These are phyloP conservation scores for Danionella dracula DNA, from an alignment of 2,797 vertebrate species.

Conservation along the genomic window DNA sequence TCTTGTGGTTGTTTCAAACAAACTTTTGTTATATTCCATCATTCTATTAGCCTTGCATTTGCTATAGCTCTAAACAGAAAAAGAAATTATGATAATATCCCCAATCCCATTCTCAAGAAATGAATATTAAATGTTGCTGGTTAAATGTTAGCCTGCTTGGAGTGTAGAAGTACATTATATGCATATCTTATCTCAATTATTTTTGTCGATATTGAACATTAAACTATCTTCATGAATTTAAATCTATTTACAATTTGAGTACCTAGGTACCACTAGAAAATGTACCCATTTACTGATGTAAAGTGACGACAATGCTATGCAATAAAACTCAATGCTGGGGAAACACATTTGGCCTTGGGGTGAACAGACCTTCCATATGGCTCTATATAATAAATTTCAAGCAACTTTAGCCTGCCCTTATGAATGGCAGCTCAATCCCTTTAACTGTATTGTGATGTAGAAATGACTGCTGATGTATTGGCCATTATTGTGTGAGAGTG, in stretches of 20 bases:
- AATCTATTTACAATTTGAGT: background rate
- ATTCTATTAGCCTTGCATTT: too few species aligned
- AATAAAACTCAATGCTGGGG: background rate
- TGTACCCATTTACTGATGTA: background rate
- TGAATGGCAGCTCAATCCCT: background rate
- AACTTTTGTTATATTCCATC: too few species aligned
- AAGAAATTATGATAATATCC: too few species aligned
- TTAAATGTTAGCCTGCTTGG: too few species aligned
- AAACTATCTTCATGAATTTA: background rate
- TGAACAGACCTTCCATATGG: background rate
- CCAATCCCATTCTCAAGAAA: too few species aligned
- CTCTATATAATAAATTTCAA: conserved; percentile 29
- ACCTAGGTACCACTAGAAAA: background rate
- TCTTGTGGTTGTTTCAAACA: too few species aligned
- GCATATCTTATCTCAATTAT: too few species aligned
- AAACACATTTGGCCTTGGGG: background rate
- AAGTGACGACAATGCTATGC: background rate
- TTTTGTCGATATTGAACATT: too few species aligned
- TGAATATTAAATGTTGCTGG: too few species aligned
- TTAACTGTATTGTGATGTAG: conserved; percentile 23
- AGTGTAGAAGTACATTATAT: too few species aligned
- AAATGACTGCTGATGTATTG: conserved; percentile 31
- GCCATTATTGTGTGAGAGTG: conserved; percentile 9
- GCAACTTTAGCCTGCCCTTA: conserved; percentile 28
- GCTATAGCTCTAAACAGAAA: too few species aligned